phyloP scores from a whole-genome alignment of 1,140 invertebrate species.

The Ptiloglossa arizonensis region DNA sequence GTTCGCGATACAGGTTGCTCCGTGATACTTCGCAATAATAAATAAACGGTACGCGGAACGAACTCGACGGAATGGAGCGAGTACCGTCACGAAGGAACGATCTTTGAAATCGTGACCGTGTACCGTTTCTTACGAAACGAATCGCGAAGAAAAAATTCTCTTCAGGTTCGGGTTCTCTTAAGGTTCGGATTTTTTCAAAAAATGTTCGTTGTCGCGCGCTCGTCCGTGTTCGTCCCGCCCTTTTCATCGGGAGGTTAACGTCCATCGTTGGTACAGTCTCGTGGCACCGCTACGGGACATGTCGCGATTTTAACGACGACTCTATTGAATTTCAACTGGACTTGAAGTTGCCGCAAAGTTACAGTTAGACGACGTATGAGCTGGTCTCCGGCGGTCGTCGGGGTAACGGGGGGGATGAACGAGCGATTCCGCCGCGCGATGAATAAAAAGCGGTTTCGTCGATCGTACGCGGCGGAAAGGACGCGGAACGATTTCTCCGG shows the following conservation, averaged over 20 bases:
- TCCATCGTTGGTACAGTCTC: background rate
- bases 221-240: too few relatives aligned
- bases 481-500: slow-evolving; percentile 33
- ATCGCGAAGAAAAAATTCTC: too few relatives aligned
- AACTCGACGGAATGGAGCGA: too few relatives aligned
- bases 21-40: too few relatives aligned
- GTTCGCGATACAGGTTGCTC: too few relatives aligned
- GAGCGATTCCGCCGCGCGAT: slow-evolving; percentile 32
- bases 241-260: background rate
- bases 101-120: too few relatives aligned
- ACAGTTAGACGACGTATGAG: slow-evolving; percentile 47
- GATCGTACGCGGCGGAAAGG: slow-evolving; percentile 12
- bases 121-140: too few relatives aligned
- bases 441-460: slow-evolving; percentile 44
- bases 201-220: too few relatives aligned
- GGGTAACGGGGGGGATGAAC: slow-evolving; percentile 7
- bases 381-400: background rate
- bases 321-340: slow-evolving; percentile 43
- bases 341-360: slow-evolving; percentile 17
- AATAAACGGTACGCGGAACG: too few relatives aligned
- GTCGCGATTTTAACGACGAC: slow-evolving; percentile 28
- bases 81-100: too few relatives aligned
- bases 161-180: too few relatives aligned
- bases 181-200: too few relatives aligned
- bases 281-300: background rate